Percentiles rank a stretch among this genome's conserved stretches.
These are phyloP conservation scores for Australoheros facetus DNA, from an alignment of 2,797 vertebrate species.

Conservation along the genomic window DNA sequence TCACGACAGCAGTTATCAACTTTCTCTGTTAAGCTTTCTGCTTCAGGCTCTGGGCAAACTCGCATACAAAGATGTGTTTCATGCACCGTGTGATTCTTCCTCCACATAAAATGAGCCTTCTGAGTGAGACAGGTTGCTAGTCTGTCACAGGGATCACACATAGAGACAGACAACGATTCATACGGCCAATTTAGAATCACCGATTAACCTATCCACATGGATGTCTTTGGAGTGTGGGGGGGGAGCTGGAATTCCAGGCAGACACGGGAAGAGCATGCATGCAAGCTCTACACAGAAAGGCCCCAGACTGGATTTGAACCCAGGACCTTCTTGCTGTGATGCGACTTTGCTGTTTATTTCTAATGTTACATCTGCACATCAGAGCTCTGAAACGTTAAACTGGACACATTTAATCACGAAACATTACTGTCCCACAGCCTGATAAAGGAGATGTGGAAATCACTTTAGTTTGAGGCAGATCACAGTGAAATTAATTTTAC, in stretches of 20 bases:
- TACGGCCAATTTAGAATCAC: not conserved
- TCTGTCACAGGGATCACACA: not conserved
- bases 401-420: not conserved
- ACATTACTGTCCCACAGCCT: not conserved
- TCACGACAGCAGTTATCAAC: not conserved
- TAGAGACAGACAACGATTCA: not conserved
- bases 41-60: not conserved
- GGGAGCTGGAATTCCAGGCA: not conserved
- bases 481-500: not conserved
- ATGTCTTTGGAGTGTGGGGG: not conserved
- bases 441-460: not conserved
- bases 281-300: not conserved
- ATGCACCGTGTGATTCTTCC: not conserved
- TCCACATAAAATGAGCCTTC: not conserved
- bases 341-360: not conserved
- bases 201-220: not conserved
- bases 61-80: not conserved
- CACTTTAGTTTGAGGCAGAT: not conserved
- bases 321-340: not conserved
- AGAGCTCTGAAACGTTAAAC: not conserved
- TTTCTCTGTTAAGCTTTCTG: not conserved
- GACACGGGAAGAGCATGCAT: not conserved
- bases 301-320: not conserved
- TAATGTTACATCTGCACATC: not conserved
- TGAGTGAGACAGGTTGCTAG: not conserved